A percentile compares a stretch with the other conserved stretches of the same genome.
Evolutionary conservation across 2,888 invertebrate genomes (phyloP).

Genomic region (Strigamia maritima): DNA sequence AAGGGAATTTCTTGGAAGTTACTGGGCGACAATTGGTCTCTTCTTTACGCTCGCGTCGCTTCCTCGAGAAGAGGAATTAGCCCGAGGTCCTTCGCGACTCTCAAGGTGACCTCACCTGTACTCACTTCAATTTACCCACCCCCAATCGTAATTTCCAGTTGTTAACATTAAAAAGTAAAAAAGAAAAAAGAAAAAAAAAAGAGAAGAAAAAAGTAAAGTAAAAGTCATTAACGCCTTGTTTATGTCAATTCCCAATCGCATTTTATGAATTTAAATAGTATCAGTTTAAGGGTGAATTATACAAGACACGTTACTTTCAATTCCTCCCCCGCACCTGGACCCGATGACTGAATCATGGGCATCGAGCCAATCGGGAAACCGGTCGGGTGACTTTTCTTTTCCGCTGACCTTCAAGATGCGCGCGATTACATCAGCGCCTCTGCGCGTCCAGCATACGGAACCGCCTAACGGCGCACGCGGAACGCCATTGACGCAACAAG

Average conservation of each 20-base stretch:
- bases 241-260: background rate
- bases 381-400: constrained; percentile 15
- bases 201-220: no score
- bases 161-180: background rate
- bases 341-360: constrained; percentile 15
- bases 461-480: constrained; percentile 9
- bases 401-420: constrained; percentile 15
- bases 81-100: background rate
- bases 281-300: background rate
- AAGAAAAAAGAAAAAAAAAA: no score
- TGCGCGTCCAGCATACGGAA: constrained; percentile 15
- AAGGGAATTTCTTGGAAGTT: background rate
- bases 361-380: background rate
- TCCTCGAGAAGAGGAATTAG: background rate
- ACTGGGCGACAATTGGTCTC: constrained; percentile 10
- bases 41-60: constrained; percentile 1
- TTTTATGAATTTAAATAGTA: background rate
- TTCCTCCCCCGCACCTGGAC: constrained; percentile 15
- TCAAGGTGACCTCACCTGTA: constrained; percentile 10
- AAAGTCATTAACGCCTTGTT: background rate
- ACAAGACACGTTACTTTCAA: constrained; percentile 10
- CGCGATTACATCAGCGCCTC: constrained; percentile 10
- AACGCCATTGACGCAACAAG: constrained; percentile 15
- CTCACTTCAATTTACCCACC: background rate
- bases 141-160: background rate